Base-by-base conservation (phyloP, 1,140 invertebrate genomes). In the Nephila pilipes region DNA sequence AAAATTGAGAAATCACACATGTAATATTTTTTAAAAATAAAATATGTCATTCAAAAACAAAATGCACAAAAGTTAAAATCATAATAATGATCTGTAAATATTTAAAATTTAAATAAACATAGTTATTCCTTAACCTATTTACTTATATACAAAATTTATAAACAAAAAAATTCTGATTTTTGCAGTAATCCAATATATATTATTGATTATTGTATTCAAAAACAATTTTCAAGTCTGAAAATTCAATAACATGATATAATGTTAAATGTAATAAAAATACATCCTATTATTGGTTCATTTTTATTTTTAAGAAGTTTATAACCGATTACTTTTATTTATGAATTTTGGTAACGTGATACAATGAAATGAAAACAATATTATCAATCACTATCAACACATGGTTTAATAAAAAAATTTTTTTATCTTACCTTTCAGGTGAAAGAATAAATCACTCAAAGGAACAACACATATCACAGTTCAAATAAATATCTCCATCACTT, bases 391-490 rank as follows among this genome's bases (percentile, higher is more conserved):
- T 16, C 22, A 29, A 25, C 25, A 65, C 14, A 65, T 65, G 14
- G 10, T 65, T 65, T 29, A 29, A 65, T 25, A 36, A 36, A 75
- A 32, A 29, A 75, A n/a, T n/a, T 14, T 5, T 3, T 32, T 12
- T 8, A 32, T 5, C 14, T 32, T 75, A 75, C 69, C 69, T 75
- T 75, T 36, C 29, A 75, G 29, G 1, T 75, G 29, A 75, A 75
- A 18, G 32, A 65, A 88, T 22, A 8, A 54, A 88, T 65, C 29
- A 60, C 12, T 65, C 22, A 46, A 14, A 88, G 85, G 60, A 88
- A 88, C 85, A 6, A 88, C 36, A 88, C 22, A 65, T 88, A 88
- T 88, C 85, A 88, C 85, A 88, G 85, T 20, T 88, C 54, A 65
- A 36, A 88, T 65, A 63, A 88, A 46, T 36, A 69, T 22, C 18